Percentiles rank a stretch among this genome's conserved stretches.
Conservation (phyloP, 2,888 invertebrate genomes). For the Carcina quercana region DNA sequence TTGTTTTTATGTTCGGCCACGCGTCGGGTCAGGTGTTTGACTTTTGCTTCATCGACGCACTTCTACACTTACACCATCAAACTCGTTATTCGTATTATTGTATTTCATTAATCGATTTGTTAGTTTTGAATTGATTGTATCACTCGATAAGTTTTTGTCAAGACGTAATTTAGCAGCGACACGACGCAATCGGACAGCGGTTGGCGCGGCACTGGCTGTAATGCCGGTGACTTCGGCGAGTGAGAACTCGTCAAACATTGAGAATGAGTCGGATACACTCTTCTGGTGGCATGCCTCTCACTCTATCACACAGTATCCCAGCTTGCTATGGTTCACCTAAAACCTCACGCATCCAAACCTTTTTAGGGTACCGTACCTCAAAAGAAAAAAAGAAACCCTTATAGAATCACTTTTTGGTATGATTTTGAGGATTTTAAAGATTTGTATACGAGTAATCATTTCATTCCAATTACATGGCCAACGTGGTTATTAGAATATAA, state of each 20-base stretch:
- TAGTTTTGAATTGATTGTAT: constrained; percentile 35
- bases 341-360: constrained; percentile 38
- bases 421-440: too few relatives aligned
- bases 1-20: constrained; percentile 60
- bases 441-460: too few relatives aligned
- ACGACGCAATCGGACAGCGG: constrained; percentile 42
- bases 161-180: constrained; percentile 31
- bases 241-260: constrained; percentile 51
- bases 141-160: constrained; percentile 37
- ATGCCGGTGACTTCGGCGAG: constrained; percentile 13
- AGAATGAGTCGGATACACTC: constrained; percentile 47
- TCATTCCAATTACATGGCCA: too few relatives aligned
- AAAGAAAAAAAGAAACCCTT: too few relatives aligned
- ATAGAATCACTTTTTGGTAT: too few relatives aligned
- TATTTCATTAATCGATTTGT: constrained; percentile 32
- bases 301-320: constrained; percentile 27
- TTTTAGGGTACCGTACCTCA: too few relatives aligned
- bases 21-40: constrained; percentile 30
- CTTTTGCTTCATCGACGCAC: too few relatives aligned
- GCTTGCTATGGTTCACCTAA: constrained; percentile 31
- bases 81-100: constrained; percentile 49
- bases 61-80: constrained; percentile 50
- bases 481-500: too few relatives aligned
- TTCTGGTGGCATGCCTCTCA: constrained; percentile 46
- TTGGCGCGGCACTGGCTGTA: constrained; percentile 61